A percentile compares a stretch with the other conserved stretches of the same genome.
Conservation (phyloP, 2,797 vertebrate genomes). For the Lerista edwardsae region DNA sequence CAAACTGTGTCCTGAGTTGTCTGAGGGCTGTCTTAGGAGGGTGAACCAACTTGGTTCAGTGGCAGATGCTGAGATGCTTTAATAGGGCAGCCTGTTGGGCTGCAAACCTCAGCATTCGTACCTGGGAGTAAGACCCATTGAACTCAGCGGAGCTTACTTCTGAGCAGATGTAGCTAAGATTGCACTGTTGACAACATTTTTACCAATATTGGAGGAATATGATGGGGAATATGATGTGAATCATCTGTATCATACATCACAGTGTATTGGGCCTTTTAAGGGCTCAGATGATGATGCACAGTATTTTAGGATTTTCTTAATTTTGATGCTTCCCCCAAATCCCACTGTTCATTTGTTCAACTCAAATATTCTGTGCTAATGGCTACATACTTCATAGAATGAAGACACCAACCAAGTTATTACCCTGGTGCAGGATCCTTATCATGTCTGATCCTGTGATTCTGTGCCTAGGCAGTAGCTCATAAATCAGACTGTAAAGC, state of each 20-base stretch:
- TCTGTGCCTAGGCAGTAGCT: not conserved
- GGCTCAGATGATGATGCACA: not conserved
- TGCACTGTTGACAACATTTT: too few relatives aligned
- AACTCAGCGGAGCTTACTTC: too few relatives aligned
- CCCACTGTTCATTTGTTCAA: too few relatives aligned
- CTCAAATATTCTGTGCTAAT: not conserved
- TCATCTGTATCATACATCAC: not conserved
- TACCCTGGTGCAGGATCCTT: not conserved
- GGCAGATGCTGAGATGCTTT: not conserved
- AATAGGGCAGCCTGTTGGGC: not conserved
- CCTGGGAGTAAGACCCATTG: too few relatives aligned
- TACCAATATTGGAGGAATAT: too few relatives aligned
- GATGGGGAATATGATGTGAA: not conserved
- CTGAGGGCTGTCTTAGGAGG: too few relatives aligned
- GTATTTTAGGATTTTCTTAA: not conserved
- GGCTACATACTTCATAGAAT: not conserved
- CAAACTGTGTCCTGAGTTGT: not conserved
- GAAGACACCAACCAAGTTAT: not conserved
- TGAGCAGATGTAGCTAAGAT: too few relatives aligned
- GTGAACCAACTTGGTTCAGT: not conserved
- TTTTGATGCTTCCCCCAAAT: too few relatives aligned
- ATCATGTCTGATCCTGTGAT: not conserved
- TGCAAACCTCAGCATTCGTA: too few relatives aligned
- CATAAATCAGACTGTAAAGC: not conserved
- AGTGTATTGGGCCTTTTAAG: not conserved